These are phyloP conservation scores for Mythimna pallens DNA, from an alignment of 2,888 invertebrate genomes.

Conservation along the genomic window DNA sequence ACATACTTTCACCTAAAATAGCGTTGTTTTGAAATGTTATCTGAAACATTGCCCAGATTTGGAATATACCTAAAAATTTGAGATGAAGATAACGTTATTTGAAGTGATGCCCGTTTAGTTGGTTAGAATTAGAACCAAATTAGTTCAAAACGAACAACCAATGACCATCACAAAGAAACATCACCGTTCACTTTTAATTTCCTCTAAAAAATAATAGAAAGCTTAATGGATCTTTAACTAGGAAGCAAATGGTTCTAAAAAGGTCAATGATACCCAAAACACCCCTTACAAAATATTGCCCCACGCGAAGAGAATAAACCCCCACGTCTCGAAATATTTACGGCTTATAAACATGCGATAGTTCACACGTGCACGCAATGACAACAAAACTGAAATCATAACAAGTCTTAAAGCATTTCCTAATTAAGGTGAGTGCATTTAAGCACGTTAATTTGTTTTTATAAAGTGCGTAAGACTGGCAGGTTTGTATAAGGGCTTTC, in stretches of 20 bases:
- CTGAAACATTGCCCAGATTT: not conserved
- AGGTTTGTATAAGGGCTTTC: slow-evolving; percentile 1
- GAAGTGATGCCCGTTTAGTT: not conserved
- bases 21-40: slow-evolving; percentile 16
- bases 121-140: slow-evolving; percentile 12
- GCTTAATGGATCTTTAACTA: slow-evolving; percentile 62
- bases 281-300: slow-evolving; percentile 74
- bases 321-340: slow-evolving; percentile 80
- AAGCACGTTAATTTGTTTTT: slow-evolving; percentile 48
- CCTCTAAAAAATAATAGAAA: slow-evolving; percentile 25
- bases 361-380: slow-evolving; percentile 65
- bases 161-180: slow-evolving; percentile 16
- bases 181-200: slow-evolving; percentile 22
- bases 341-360: slow-evolving; percentile 80
- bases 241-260: slow-evolving; percentile 66
- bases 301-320: slow-evolving; percentile 70
- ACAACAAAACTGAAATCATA: slow-evolving; percentile 70
- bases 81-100: not conserved
- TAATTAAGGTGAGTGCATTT: slow-evolving; percentile 52
- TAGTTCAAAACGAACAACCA: slow-evolving; percentile 7
- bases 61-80: slow-evolving; percentile 2
- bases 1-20: slow-evolving; percentile 55
- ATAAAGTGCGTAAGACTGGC: slow-evolving; percentile 5
- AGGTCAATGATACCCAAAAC: slow-evolving; percentile 76
- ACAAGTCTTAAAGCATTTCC: slow-evolving; percentile 57